A percentile compares a stretch with the other conserved stretches of the same genome.
These are phyloP conservation scores for Gallinago media DNA, from an alignment of 2,113 vertebrate genomes.

Conservation along the genomic window DNA sequence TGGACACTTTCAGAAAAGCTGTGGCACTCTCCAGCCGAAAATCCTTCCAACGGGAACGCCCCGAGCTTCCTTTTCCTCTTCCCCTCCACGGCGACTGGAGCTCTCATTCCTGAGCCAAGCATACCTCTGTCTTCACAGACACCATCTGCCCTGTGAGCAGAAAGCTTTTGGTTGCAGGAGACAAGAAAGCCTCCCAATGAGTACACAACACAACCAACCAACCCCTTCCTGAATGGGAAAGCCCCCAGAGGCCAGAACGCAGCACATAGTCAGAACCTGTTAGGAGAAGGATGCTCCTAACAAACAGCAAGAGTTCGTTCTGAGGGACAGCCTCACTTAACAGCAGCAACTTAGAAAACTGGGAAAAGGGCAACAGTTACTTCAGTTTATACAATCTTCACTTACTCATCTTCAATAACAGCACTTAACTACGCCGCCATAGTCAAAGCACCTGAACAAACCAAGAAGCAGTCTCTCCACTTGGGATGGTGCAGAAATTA, in stretches of 20 bases:
- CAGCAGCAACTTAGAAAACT: neutral
- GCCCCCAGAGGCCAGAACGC: neutral
- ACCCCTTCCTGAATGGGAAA: neutral
- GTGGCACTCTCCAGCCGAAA: neutral
- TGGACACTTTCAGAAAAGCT: neutral
- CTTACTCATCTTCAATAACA: neutral
- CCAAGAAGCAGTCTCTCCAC: neutral
- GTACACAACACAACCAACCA: rapidly evolving
- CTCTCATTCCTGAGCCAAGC: rapidly evolving
- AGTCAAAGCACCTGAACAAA: neutral
- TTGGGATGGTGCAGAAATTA: neutral
- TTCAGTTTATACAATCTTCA: neutral
- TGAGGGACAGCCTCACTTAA: neutral
- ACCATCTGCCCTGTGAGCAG: neutral
- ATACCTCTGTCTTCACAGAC: neutral
- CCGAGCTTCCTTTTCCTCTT: neutral
- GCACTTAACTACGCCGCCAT: rapidly evolving
- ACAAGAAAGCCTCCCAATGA: neutral
- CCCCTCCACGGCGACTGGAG: rapidly evolving
- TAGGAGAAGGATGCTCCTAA: neutral
- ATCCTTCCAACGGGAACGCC: neutral
- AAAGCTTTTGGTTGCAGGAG: neutral
- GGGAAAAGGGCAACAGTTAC: neutral
- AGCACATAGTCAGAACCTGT: neutral
- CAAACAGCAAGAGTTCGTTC: neutral